Evolutionary conservation across 37 sponge, comb jelly and placozoan genomes (phyloP), one percentile per base, ranked within the genome.

Genomic region (Halisarca cf. caerulea): DNA sequence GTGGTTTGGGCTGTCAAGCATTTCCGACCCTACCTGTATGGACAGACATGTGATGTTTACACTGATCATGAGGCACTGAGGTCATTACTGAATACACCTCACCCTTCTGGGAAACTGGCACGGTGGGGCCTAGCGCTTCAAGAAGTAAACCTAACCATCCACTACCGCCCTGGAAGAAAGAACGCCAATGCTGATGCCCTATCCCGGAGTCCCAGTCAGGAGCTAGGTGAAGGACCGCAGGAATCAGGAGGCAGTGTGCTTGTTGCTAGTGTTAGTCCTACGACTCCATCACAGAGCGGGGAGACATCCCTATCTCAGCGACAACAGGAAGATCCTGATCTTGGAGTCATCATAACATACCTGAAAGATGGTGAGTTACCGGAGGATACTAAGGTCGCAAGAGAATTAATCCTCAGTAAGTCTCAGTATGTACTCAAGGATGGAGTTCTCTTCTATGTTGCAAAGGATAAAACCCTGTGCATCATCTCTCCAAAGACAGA

Each of bases 1-100:
- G 83, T 87, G 44, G 83, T 87, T 15, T 82, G 77, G 88, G 82
- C 77, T 32, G 80, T 88, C 39, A 88, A 83, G 51, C 80, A 78
- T 42, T 87, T 87, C 80, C 59, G 74, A 3, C 75, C 73, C 38
- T 84, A 84, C 44, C 40, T 84, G 30, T 82, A 64, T 41, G 83
- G 83, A 2, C 83, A 82, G 42, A 17, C 15, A 24, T 82, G 83
- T 82, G 51, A 41, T 47, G 84, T 83, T 24, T 83, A 83, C 58
- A 83, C 84, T 4, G 84, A 83, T 32, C 84, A 83, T 53, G 74
- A 83, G 39, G 84, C 84, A 8, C 61, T 83, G 47, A 82, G 58
- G 39, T 60, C 81, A 2, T 40, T 81, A 35, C 39, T 81, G 18
- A 81, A 81, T 36, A 66, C 83, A 41, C 83, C 83, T 2, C 83